Conservation (phyloP, 2,888 invertebrate species). For the Melieria crassipennis region DNA sequence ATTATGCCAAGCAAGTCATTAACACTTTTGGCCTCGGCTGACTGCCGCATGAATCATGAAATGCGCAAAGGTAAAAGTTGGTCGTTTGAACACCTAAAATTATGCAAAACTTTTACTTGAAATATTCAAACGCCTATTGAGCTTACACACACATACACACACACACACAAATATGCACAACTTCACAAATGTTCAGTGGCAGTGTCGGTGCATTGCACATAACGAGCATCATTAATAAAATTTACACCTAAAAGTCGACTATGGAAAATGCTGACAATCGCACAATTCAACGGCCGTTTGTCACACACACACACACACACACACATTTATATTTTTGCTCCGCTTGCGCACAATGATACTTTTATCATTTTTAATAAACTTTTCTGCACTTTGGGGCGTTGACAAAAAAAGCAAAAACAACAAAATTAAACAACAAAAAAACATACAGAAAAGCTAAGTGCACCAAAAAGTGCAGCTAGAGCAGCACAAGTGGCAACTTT, state of each 20-base stretch:
- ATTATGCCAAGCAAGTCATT: constrained; percentile 20
- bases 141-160: too few species aligned
- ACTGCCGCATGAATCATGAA: constrained; percentile 1
- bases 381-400: constrained; percentile 10
- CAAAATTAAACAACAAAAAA: not conserved
- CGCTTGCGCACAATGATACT: constrained; percentile 4
- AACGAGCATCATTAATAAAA: constrained; percentile 32
- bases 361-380: constrained; percentile 26
- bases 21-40: not conserved
- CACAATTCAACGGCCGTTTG: not conserved
- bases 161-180: too few species aligned
- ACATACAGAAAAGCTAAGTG: not conserved
- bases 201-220: constrained; percentile 14
- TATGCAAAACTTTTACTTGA: constrained; percentile 19
- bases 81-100: constrained; percentile 21
- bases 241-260: constrained; percentile 25
- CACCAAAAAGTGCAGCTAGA: not conserved
- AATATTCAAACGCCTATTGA: too few species aligned
- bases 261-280: constrained; percentile 15
- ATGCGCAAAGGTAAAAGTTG: constrained; percentile 5
- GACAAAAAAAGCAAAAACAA: not conserved
- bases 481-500: not conserved
- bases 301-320: not conserved
- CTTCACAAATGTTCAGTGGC: too few species aligned
- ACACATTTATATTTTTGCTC: not conserved